Conservation (phyloP, 2,888 invertebrate species). For the Pyrrhia umbra region DNA sequence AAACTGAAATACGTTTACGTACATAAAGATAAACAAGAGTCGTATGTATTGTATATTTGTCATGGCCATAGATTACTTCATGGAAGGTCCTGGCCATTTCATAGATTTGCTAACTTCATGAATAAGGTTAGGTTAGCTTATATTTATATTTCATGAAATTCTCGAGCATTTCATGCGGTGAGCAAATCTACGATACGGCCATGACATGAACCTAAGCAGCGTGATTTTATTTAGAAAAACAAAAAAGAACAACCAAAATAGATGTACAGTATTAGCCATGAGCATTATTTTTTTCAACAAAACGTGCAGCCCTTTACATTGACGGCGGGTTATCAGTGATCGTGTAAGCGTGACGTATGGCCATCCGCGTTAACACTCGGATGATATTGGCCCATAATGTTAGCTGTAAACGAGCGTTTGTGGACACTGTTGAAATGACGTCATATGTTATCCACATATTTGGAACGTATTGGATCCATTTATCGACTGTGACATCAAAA, state of each 20-base stretch:
- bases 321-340: slow-evolving; percentile 54
- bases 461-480: slow-evolving; percentile 72
- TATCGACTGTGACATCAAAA: slow-evolving; percentile 60
- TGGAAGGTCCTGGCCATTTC: too few relatives aligned
- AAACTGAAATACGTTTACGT: too few relatives aligned
- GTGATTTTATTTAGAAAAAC: not conserved
- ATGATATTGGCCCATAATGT: slow-evolving; percentile 73
- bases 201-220: too few relatives aligned
- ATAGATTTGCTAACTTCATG: too few relatives aligned
- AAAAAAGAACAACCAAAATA: not conserved
- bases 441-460: slow-evolving; percentile 71
- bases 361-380: slow-evolving; percentile 60
- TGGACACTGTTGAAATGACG: slow-evolving; percentile 71
- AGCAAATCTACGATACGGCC: too few relatives aligned
- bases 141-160: too few relatives aligned
- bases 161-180: too few relatives aligned
- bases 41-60: too few relatives aligned
- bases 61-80: too few relatives aligned
- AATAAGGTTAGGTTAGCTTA: too few relatives aligned
- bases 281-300: slow-evolving; percentile 2
- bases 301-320: slow-evolving; percentile 16
- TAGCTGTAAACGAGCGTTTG: slow-evolving; percentile 67
- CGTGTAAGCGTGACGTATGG: slow-evolving; percentile 66
- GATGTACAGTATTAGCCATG: not conserved
- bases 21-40: too few relatives aligned